Base-by-base conservation (phyloP, 1,140 invertebrate genomes). In the Ostrea edulis region DNA sequence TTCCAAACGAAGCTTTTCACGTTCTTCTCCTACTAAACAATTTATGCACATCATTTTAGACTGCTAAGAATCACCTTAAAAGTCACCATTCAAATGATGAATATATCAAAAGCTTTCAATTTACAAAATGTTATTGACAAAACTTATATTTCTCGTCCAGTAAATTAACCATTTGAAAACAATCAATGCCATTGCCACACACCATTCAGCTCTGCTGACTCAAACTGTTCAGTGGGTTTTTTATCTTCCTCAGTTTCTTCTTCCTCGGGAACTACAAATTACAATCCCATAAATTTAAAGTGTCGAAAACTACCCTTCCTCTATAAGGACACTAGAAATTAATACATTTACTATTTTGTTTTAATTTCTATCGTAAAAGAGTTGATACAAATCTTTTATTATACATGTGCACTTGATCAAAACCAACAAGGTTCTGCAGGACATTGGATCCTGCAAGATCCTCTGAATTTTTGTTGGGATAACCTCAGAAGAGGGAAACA, bases 211-310 rank as follows among this genome's bases (percentile, higher is more conserved):
- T 93, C 91, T 62, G 54, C 89, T 55, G 90, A 89, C 86, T 92
- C 92, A 92, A 93, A 93, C 88, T 93, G 91, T 84, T 93, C 92
- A 89, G 91, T 88, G 85, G 90, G 88, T 54, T 87, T 88, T 82
- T 91, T 88, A 9, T 91, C 85, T 29, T 87, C 88, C 29, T 90
- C 90, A 83, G 89, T 88, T 44, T 93, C 92, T 86, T 93, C 93
- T 84, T 92, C 92, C 29, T 92, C 91, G 29, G 91, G 89, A 77
- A 77, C 68, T 77, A 77, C 68, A 77, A 62, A 77, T 77, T 25
- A 77, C 68, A 77, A 77, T 77, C 68, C 68, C 2, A 77, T 0
- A 25, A 11, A 29, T 29, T 58, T 20, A 58, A 44, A 44, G 20
- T 58, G 35, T 44, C 5, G 35, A 44, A 44, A 44, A 44, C 5